Evolutionary conservation across 2,113 vertebrate genomes (phyloP).

Genomic region (Setophaga coronata): DNA sequence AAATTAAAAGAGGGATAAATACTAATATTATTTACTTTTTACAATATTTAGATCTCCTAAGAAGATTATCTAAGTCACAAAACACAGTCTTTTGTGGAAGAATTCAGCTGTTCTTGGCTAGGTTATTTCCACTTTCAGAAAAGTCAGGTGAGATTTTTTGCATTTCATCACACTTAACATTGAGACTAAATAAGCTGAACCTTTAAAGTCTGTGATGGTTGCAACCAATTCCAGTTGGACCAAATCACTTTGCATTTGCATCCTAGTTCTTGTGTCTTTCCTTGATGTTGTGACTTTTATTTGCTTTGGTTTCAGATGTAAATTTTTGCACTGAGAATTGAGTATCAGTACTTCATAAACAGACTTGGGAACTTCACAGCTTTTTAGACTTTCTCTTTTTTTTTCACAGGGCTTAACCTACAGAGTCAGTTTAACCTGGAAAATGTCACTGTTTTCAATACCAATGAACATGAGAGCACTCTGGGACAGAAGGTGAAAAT

Average conservation of each 20-base stretch:
- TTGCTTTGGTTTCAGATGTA: background rate
- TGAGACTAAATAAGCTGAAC: background rate
- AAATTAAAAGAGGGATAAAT: background rate
- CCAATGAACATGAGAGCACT: conserved; percentile 95
- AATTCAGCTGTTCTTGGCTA: conserved; percentile 96
- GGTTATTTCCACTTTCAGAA: conserved; percentile 95
- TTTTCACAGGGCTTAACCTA: conserved; percentile 88
- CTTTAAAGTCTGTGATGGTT: background rate
- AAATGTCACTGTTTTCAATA: conserved; percentile 97
- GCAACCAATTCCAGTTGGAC: background rate
- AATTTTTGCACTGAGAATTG: background rate
- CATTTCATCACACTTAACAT: background rate
- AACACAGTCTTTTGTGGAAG: conserved; percentile 98
- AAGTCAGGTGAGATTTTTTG: conserved; percentile 87
- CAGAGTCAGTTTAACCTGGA: conserved; percentile 99
- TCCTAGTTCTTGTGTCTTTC: background rate
- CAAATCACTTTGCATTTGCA: background rate
- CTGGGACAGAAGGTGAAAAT: conserved; percentile 89
- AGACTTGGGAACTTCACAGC: background rate
- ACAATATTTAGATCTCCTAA: conserved; percentile 84
- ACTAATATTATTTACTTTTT: background rate
- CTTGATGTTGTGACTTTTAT: background rate
- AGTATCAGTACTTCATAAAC: background rate
- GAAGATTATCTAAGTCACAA: conserved; percentile 96
- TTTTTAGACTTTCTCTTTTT: background rate